Evolutionary conservation across 2,888 invertebrate species (phyloP), one percentile per base, ranked within the genome.

Genomic region (Bruchidius siliquastri): DNA sequence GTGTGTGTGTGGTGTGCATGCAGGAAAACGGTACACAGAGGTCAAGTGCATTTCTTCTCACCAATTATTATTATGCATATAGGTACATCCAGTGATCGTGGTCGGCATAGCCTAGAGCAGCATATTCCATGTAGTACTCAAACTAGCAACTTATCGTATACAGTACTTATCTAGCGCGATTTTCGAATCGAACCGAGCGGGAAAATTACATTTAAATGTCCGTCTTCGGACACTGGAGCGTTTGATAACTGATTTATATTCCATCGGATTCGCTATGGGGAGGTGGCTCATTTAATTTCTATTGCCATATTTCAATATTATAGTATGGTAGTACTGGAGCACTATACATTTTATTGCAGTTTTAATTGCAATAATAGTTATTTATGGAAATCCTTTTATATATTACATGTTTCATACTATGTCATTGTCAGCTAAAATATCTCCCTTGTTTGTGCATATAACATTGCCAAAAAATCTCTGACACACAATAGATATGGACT

Each of bases 191-290:
- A 8, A 49, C 49, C 49, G 21, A 70, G 49, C 49, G n/a, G 49
- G 30, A 70, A 70, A 70, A 70, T 70, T 70, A 26, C 70, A 70
- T 49, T n/a, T 22, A 22, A 22, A 70, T 20, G 30, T 49, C 70
- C 18, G 49, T 8, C 49, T 49, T 26, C 70, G 49, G 18, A 70
- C 21, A 70, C 1, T n/a, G 32, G 26, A 21, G 70, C 30, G 30
- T 22, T 49, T 22, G 49, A 70, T 70, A 22, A 70, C 70, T 70
- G 70, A 70, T 70, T 70, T 70, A 70, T 70, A 22, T 70, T 49
- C 18, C 20, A 22, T 22, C 20, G 32, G 70, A 70, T 70, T 70
- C 30, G 70, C 49, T 49, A 70, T 30, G 32, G 26, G 13, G 49
- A 70, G 49, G 70, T 70, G 70, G 70, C 30, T 30, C 26, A 70